A percentile compares a stretch with the other conserved stretches of the same genome.
phyloP scores from a whole-genome alignment of 1,140 invertebrate species.

The Heliconius himera region DNA sequence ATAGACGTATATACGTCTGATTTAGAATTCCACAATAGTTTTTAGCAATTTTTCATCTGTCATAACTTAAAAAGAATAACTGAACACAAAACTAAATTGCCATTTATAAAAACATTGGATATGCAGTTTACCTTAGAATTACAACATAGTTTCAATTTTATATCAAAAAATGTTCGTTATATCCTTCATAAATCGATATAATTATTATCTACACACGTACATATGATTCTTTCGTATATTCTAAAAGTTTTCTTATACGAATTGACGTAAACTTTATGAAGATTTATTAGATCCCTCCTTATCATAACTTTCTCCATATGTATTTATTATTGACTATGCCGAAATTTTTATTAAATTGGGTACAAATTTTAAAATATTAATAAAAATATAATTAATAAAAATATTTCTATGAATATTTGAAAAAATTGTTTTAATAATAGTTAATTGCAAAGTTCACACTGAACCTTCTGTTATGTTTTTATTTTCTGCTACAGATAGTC shows the following conservation, averaged over 20 bases:
- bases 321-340: constrained; percentile 31
- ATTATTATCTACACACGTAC: background rate
- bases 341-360: constrained; percentile 17
- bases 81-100: background rate
- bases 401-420: too few relatives aligned
- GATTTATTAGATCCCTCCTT: constrained; percentile 41
- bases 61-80: background rate
- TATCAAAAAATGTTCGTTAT: background rate
- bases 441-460: too few relatives aligned
- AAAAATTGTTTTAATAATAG: too few relatives aligned
- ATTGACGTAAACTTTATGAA: constrained; percentile 35
- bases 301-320: constrained; percentile 36
- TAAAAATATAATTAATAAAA: background rate
- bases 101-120: background rate
- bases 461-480: too few relatives aligned
- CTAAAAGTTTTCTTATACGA: constrained; percentile 35
- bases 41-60: background rate
- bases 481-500: too few relatives aligned
- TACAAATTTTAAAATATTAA: background rate
- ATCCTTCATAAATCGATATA: background rate
- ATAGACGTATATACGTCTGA: background rate
- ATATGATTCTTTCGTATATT: background rate
- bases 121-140: background rate
- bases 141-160: background rate
- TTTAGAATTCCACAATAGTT: background rate